Percentiles rank a stretch among this genome's conserved stretches.
Conservation (phyloP, 2,797 vertebrate species). For the Coregonus sp. region DNA sequence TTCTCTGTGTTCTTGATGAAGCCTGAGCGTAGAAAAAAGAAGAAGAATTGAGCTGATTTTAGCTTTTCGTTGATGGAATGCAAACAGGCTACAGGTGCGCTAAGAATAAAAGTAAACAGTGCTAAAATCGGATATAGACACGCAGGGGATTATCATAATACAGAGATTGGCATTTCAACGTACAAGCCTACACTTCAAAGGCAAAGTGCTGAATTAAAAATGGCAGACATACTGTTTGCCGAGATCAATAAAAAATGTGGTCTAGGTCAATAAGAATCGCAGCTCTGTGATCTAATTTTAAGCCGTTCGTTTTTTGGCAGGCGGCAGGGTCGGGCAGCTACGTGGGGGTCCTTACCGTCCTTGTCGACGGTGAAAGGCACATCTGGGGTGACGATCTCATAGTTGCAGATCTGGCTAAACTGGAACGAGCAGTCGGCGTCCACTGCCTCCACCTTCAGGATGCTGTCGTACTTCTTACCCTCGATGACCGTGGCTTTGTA, state of each 20-base stretch:
- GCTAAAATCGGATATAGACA: conserved; percentile 18
- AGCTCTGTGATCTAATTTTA: conserved; percentile 18
- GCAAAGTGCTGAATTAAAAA: conserved; percentile 49
- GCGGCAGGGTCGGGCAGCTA: not conserved
- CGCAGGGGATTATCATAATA: conserved; percentile 3
- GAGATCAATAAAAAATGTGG: conserved; percentile 51
- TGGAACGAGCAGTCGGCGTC: conserved; percentile 98
- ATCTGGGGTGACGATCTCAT: conserved; percentile 92
- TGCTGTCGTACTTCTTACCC: conserved; percentile 86
- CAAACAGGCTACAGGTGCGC: conserved; percentile 15
- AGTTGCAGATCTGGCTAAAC: conserved; percentile 98
- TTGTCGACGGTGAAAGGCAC: conserved; percentile 94
- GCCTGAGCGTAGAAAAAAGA: conserved; percentile 70
- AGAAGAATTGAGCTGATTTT: not conserved
- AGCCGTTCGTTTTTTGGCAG: conserved; percentile 1
- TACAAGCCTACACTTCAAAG: conserved; percentile 26
- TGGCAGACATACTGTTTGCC: conserved; percentile 41
- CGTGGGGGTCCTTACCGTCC: conserved; percentile 81
- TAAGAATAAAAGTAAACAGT: not conserved
- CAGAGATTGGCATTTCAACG: conserved; percentile 50
- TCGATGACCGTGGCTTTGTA: conserved; percentile 92
- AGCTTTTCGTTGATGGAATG: conserved; percentile 17
- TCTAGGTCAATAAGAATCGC: conserved; percentile 41
- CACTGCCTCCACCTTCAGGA: conserved; percentile 91
- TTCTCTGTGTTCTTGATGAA: conserved; percentile 96